A percentile compares a stretch with the other conserved stretches of the same genome.
Conservation (phyloP, 2,888 invertebrate genomes). For the Sinhomidia bicolor region DNA sequence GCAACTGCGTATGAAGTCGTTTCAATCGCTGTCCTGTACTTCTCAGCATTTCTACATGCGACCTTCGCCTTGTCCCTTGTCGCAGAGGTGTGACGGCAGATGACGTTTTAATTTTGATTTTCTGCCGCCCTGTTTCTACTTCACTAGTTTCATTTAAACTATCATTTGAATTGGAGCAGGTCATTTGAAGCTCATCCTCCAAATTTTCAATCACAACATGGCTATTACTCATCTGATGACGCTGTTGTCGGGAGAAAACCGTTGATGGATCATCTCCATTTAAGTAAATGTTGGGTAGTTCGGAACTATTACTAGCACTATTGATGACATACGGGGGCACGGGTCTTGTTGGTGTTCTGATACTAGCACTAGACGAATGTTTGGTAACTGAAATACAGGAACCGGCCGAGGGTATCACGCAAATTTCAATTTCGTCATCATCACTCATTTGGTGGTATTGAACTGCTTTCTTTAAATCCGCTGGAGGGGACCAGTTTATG, state of each 20-base stretch:
- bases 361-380: too few species aligned
- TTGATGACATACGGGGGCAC: neutral
- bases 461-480: constrained; percentile 13
- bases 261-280: neutral
- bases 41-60: constrained; percentile 20
- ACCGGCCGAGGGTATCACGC: constrained; percentile 29
- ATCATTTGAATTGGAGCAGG: neutral
- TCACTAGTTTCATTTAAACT: neutral
- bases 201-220: constrained; percentile 56
- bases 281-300: neutral
- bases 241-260: neutral
- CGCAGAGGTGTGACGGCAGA: neutral
- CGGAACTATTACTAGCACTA: neutral
- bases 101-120: neutral
- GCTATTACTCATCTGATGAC: neutral
- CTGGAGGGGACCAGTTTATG: constrained; percentile 31
- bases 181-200: constrained; percentile 42
- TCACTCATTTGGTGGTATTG: constrained; percentile 59
- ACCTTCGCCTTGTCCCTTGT: neutral
- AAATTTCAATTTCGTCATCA: constrained; percentile 58
- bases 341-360: neutral
- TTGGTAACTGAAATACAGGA: constrained; percentile 47
- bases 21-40: constrained; percentile 41
- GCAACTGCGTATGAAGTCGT: constrained; percentile 47
- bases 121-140: neutral